Base-by-base conservation (phyloP, 2,888 invertebrate genomes). In the Clistopyga incitator region DNA sequence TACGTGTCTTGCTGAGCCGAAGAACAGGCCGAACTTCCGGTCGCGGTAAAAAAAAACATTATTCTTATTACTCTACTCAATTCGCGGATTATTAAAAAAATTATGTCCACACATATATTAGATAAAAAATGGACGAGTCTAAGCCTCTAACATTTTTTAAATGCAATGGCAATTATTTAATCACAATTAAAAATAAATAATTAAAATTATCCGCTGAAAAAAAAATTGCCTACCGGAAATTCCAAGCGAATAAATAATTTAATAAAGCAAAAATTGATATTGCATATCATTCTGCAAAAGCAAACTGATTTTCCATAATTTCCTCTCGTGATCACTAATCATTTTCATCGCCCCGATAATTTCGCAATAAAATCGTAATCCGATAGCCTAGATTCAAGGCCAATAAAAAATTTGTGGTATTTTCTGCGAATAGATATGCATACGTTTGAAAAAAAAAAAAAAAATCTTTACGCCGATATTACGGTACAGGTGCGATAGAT, bases 401-500 rank as follows among this genome's bases (percentile, higher is more conserved):
- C 15, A 50, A n/a, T 6, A 23, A 54, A 54, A 54, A 54, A 54
- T 3, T 54, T 11, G 11, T 3, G 54, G 13, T 54, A 54, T 54
- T 13, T 11, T 11, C 0, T 23, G 11, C 3, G 23, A 54, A 54
- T 54, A 29, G 25, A 29, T 3, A 29, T 15, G 0, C 10, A 29
- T 4, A n/a, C 61, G 29, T 70, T 70, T 64, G n/a, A n/a, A n/a
- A n/a, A n/a, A n/a, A n/a, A n/a, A n/a, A n/a, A 11, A 29, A 54
- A 61, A 61, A 15, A 61, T 45, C 34, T 10, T 52, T 64, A 13
- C 18, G 47, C 54, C 25, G 23, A 52, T 25, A 67, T 82, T 78
- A 78, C 74, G 81, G 81, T 82, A 82, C 72, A 72, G 65, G 52
- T 54, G 38, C 64, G 23, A 77, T 64, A 65, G 78, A 84, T 81